Evolutionary conservation across 2,113 vertebrate genomes (phyloP).

Genomic region (Crotalus horridus): DNA sequence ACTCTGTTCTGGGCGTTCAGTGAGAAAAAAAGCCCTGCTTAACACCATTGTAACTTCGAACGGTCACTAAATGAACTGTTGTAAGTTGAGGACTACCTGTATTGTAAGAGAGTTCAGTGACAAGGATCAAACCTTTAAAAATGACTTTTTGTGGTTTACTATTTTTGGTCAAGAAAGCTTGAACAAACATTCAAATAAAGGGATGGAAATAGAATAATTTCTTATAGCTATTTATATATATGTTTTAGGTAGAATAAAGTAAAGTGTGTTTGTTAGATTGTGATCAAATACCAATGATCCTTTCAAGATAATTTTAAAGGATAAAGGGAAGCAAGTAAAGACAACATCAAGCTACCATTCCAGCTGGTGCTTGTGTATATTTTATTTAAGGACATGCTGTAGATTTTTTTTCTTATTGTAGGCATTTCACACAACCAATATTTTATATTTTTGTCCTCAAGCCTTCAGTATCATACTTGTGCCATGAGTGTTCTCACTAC

Average conservation of each 20-base stretch:
- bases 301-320: background rate
- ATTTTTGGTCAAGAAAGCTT: background rate
- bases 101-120: background rate
- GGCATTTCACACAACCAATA: background rate
- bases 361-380: background rate
- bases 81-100: background rate
- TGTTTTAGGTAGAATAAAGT: background rate
- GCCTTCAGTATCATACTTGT: background rate
- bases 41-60: background rate
- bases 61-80: background rate
- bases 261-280: background rate
- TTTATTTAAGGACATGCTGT: background rate
- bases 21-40: background rate
- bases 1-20: too few relatives aligned
- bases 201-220: background rate
- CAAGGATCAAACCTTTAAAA: background rate
- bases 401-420: background rate
- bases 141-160: background rate
- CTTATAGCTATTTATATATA: background rate
- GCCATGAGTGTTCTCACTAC: background rate
- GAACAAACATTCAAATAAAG: background rate
- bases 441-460: background rate
- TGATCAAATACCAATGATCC: background rate
- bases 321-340: background rate
- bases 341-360: background rate